Conservation (phyloP, 2,888 invertebrate genomes). For the Hololepta plana region DNA sequence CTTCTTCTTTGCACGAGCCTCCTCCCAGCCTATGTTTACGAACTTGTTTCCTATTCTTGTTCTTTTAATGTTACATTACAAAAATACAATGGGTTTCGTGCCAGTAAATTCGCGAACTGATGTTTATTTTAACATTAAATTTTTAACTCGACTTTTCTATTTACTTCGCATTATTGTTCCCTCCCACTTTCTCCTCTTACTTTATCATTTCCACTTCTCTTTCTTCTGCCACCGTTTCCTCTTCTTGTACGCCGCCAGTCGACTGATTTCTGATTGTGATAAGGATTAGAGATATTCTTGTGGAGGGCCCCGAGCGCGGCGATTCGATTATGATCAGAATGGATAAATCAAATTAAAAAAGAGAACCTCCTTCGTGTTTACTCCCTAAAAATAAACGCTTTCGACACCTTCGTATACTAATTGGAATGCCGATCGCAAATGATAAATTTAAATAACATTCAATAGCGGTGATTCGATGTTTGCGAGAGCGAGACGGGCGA, state of each 20-base stretch:
- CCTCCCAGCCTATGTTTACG: constrained; percentile 24
- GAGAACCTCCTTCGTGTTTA: too few species aligned
- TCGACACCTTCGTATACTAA: too few species aligned
- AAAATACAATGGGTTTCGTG: constrained; percentile 23
- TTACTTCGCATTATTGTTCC: constrained; percentile 10
- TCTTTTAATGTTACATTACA: constrained; percentile 28
- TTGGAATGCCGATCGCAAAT: constrained; percentile 8
- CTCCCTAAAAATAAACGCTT: too few species aligned
- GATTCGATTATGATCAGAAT: too few species aligned
- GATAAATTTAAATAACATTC: constrained; percentile 19
- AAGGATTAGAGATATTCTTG: too few species aligned
- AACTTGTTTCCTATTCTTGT: constrained; percentile 25
- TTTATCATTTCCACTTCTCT: too few species aligned
- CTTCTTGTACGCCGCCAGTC: too few species aligned
- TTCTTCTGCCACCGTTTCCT: too few species aligned
- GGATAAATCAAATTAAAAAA: too few species aligned
- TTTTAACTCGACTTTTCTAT: constrained; percentile 13
- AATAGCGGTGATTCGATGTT: constrained; percentile 19
- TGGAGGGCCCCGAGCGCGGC: too few species aligned
- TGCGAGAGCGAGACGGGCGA: constrained; percentile 15
- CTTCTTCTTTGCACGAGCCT: constrained; percentile 15
- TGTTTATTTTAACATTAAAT: constrained; percentile 23
- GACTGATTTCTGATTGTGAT: too few species aligned
- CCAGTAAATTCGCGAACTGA: constrained; percentile 20
- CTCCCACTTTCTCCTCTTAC: too few species aligned